Conservation (phyloP, 1,140 invertebrate genomes). For the Proales similis region DNA sequence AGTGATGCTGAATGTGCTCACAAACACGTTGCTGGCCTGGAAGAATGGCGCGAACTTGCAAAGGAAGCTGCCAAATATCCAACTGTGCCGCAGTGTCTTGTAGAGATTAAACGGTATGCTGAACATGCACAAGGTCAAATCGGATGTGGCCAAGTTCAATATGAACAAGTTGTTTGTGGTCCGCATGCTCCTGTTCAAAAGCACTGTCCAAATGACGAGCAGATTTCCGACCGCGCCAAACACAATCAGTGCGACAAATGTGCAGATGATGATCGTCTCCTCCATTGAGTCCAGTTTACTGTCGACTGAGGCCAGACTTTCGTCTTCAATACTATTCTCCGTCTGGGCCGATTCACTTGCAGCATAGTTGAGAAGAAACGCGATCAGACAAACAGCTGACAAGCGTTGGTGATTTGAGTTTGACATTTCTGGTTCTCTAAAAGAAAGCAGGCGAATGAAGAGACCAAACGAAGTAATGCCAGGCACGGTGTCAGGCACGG, state of each 20-base stretch:
- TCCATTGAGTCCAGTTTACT: constrained; percentile 12
- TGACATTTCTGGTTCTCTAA: too few relatives aligned
- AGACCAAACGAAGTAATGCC: too few relatives aligned
- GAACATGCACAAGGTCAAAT: constrained; percentile 71
- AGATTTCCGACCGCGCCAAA: constrained; percentile 70
- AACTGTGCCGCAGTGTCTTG: constrained; percentile 59
- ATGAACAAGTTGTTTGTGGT: constrained; percentile 80
- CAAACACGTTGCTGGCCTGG: constrained; percentile 76
- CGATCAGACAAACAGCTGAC: too few relatives aligned
- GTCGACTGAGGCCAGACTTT: constrained; percentile 1
- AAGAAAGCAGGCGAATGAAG: too few relatives aligned
- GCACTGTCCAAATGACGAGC: constrained; percentile 68
- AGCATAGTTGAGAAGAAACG: too few relatives aligned
- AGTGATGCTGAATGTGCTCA: constrained; percentile 79
- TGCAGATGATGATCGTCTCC: constrained; percentile 57
- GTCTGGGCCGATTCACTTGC: too few relatives aligned
- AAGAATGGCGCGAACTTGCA: constrained; percentile 73
- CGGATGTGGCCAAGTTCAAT: constrained; percentile 76
- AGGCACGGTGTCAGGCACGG: too few relatives aligned
- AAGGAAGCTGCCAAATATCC: constrained; percentile 53
- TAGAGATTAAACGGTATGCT: constrained; percentile 76
- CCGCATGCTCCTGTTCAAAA: constrained; percentile 70
- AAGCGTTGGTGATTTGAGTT: too few relatives aligned
- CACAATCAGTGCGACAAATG: constrained; percentile 67
- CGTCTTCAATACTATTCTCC: too few relatives aligned